Conservation (phyloP, 2,888 invertebrate genomes). For the Amorpha juglandis region DNA sequence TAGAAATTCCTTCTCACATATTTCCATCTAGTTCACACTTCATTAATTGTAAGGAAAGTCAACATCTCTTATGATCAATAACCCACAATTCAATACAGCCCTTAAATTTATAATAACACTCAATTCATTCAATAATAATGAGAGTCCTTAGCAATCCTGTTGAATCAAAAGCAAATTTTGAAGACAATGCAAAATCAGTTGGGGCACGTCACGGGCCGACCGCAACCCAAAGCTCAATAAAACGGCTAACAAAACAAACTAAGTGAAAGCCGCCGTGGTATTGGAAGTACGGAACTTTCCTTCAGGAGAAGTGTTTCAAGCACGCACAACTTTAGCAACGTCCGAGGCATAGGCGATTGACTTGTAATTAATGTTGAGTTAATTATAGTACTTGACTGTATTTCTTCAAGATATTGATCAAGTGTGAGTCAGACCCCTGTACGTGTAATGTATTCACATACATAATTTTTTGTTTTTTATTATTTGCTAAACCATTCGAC, state of each 20-base stretch:
- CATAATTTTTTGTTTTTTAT: no score
- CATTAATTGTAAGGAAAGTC: background rate
- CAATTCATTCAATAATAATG: background rate
- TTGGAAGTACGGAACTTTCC: conserved; percentile 55
- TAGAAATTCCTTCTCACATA: background rate
- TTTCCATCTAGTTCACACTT: no score
- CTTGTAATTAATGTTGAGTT: background rate
- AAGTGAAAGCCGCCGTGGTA: conserved; percentile 52
- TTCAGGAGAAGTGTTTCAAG: conserved; percentile 48
- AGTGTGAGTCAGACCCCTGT: no score
- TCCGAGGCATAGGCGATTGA: conserved; percentile 3
- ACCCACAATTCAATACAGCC: background rate
- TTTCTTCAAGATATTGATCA: no score
- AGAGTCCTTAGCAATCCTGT: background rate
- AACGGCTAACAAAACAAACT: conserved; percentile 55
- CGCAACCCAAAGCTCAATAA: conserved; percentile 37
- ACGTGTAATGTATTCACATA: no score
- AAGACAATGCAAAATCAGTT: background rate
- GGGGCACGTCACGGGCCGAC: background rate
- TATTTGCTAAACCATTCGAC: no score
- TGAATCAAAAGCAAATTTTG: background rate
- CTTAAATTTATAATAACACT: background rate
- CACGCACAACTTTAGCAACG: conserved; percentile 49
- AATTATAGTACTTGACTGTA: no score
- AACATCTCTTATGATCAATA: background rate